Evolutionary conservation across 1,140 invertebrate genomes (phyloP), one percentile per base, ranked within the genome.

Genomic region (Ceratitis capitata): DNA sequence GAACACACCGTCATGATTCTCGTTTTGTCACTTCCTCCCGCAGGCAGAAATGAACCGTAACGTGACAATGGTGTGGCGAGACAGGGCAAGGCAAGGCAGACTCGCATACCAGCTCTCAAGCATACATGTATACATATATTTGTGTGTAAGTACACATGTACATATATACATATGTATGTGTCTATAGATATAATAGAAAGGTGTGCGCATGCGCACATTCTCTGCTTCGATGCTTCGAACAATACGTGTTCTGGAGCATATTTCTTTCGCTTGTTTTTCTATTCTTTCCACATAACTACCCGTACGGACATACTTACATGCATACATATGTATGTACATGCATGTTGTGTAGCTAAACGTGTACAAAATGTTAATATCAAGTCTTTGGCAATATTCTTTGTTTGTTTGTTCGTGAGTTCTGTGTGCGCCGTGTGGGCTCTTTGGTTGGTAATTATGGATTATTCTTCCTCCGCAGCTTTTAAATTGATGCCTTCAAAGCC

Each of bases 181-280:
- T 19, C 26, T 35, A 4, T 64, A 32, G 26, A 7, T 3, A 69
- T 56, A 6, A 23, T 69, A 69, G 61, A 14, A 69, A 32, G 61
- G 35, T 35, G 61, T 69, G 61, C 61, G 61, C 61, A 69, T 69
- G 29, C 61, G 61, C 39, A 39, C 32, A 16, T 29, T 39, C 16
- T 29, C 61, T 35, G 32, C 4, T 39, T 39, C 32, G 16, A 35
- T 35, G 32, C 4, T 39, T 39, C 32, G 16, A 35, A 16, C 61
- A n/a, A 16, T 69, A 69, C 61, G 61, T 69, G 61, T 69, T 69
- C 61, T 69, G 61, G 29, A 69, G n/a, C 61, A 35, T 14, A 58
- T 69, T 39, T 35, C 39, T 29, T 69, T n/a, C 23, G 19, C 29
- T 69, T 39, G 32, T 35, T 39, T 32, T 12, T 69, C 0, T 56